These are phyloP conservation scores for Trypoxylus dichotomus DNA, from an alignment of 1,140 invertebrate species.

Conservation along the genomic window DNA sequence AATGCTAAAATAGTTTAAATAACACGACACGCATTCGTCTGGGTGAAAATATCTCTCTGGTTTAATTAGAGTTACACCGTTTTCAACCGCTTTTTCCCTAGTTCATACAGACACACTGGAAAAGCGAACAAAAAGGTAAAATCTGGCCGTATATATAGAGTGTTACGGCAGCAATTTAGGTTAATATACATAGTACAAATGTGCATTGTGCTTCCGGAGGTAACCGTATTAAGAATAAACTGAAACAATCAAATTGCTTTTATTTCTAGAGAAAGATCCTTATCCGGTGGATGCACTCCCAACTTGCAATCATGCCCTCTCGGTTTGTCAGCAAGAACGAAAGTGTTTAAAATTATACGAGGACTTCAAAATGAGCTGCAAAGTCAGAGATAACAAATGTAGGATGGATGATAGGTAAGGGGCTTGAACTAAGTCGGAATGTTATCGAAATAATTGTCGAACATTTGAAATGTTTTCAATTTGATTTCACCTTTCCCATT, in stretches of 20 bases:
- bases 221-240: background rate
- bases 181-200: background rate
- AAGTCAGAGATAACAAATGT: slow-evolving; percentile 79
- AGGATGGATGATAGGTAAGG: slow-evolving; percentile 85
- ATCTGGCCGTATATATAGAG: no score
- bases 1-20: no score
- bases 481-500: no score
- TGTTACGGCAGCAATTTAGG: background rate
- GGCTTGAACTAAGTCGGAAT: slow-evolving; percentile 2
- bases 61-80: no score
- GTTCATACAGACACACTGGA: no score
- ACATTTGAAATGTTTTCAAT: background rate
- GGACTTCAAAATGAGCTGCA: slow-evolving; percentile 83
- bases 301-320: slow-evolving; percentile 83
- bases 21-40: no score
- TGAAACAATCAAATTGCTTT: background rate
- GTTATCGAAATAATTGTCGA: background rate
- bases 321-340: slow-evolving; percentile 75
- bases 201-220: background rate
- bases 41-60: no score
- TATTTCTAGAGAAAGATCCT: slow-evolving; percentile 76
- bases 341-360: slow-evolving; percentile 78
- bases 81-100: no score
- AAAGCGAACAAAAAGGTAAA: no score
- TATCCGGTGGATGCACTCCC: slow-evolving; percentile 83